Evolutionary conservation across 2,113 vertebrate genomes (phyloP).

Genomic region (Heteronetta atricapilla): DNA sequence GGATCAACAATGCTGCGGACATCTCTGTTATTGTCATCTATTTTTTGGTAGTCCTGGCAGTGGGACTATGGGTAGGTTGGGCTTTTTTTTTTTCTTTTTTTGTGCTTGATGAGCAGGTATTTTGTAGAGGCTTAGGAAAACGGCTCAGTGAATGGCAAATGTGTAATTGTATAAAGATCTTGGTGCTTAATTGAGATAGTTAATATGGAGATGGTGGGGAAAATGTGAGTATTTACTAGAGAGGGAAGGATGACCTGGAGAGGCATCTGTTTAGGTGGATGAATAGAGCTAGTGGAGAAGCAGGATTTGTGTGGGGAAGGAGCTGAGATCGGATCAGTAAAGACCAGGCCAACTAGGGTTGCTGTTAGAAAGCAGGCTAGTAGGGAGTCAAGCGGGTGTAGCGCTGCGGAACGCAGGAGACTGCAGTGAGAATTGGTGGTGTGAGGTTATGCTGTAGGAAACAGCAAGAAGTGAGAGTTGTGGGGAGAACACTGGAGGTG

Average conservation of each 20-base stretch:
- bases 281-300: background rate
- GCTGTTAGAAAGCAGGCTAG: background rate
- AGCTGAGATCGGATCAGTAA: background rate
- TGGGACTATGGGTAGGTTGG: constrained; percentile 91
- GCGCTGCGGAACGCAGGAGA: rapidly evolving
- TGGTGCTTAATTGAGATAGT: background rate
- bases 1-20: constrained; percentile 88
- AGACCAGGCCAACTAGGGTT: background rate
- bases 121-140: background rate
- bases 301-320: background rate
- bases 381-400: rapidly evolving
- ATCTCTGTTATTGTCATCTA: constrained; percentile 94
- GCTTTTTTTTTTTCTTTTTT: background rate
- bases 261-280: background rate
- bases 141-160: background rate
- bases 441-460: background rate
- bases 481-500: background rate
- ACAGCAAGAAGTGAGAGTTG: rapidly evolving
- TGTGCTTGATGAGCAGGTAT: background rate
- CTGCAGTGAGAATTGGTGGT: rapidly evolving
- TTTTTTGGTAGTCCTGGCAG: constrained; percentile 90
- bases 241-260: background rate
- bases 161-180: background rate
- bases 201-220: background rate
- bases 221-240: background rate